These are phyloP conservation scores for Cryptophagus acutangulus DNA, from an alignment of 2,888 invertebrate genomes.

Conservation along the genomic window DNA sequence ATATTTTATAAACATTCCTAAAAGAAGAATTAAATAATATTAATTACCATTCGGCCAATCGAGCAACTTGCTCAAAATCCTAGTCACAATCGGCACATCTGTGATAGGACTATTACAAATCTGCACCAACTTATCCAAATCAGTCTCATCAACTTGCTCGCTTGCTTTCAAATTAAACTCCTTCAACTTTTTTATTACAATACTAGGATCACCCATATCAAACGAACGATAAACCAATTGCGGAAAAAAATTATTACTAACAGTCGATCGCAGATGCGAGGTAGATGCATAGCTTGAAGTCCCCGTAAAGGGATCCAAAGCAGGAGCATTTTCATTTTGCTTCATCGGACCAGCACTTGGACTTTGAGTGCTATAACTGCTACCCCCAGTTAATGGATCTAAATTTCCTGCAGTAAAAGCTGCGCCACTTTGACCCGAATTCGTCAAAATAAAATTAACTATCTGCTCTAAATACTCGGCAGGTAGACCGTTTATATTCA, in stretches of 20 bases:
- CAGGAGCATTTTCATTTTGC: too few relatives aligned
- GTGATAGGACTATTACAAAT: slow-evolving; percentile 52
- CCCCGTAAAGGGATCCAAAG: neutral
- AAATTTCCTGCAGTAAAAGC: slow-evolving; percentile 43
- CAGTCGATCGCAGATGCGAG: slow-evolving; percentile 40
- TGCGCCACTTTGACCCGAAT: slow-evolving; percentile 49
- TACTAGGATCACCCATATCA: slow-evolving; percentile 70
- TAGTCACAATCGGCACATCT: slow-evolving; percentile 51
- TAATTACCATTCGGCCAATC: slow-evolving; percentile 68
- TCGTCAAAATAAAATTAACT: slow-evolving; percentile 86
- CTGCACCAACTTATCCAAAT: slow-evolving; percentile 60
- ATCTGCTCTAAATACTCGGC: slow-evolving; percentile 87
- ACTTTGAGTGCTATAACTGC: slow-evolving; percentile 37
- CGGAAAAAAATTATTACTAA: slow-evolving; percentile 44
- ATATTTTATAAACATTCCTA: neutral
- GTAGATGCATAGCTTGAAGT: slow-evolving; percentile 9
- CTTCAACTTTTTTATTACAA: slow-evolving; percentile 67
- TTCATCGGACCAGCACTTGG: too few relatives aligned
- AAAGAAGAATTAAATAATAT: neutral
- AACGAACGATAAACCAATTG: slow-evolving; percentile 59
- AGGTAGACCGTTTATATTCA: slow-evolving; percentile 77
- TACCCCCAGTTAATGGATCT: slow-evolving; percentile 61
- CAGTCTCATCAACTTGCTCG: slow-evolving; percentile 49
- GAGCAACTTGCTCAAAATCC: slow-evolving; percentile 58
- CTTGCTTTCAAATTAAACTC: slow-evolving; percentile 65